Evolutionary conservation across 2,888 invertebrate species (phyloP).

Genomic region (Eupithecia insigniata): DNA sequence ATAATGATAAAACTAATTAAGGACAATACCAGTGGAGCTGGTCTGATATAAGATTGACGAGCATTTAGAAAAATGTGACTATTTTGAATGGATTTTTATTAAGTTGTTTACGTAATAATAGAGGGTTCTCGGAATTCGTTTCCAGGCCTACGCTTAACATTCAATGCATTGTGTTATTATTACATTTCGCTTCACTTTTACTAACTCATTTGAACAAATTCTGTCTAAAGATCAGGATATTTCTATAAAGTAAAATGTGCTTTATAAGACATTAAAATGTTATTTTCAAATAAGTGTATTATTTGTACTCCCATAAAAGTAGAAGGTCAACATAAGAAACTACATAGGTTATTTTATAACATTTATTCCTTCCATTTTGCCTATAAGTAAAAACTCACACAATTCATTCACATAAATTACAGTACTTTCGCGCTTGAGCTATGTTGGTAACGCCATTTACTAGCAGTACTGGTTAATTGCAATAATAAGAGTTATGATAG

Average conservation of each 20-base stretch:
- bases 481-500: not conserved
- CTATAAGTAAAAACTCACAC: slow-evolving; percentile 24
- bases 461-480: not conserved
- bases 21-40: slow-evolving; percentile 21
- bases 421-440: slow-evolving; percentile 10
- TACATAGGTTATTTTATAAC: slow-evolving; percentile 11
- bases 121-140: not conserved
- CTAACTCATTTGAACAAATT: not conserved
- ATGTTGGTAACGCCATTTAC: not conserved
- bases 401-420: slow-evolving; percentile 28
- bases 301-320: not conserved
- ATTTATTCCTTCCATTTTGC: slow-evolving; percentile 28
- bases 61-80: slow-evolving; percentile 7
- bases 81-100: not conserved
- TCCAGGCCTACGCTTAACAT: not conserved
- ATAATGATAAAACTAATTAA: slow-evolving; percentile 3
- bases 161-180: slow-evolving; percentile 1
- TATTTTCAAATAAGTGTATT: not conserved
- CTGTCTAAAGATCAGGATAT: not conserved
- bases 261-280: slow-evolving; percentile 28
- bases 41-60: not conserved
- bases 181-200: not conserved
- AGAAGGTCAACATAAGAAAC: no score
- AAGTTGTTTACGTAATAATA: not conserved
- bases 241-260: slow-evolving; percentile 11